These are phyloP conservation scores for Sphinx pinastri DNA, from an alignment of 2,888 invertebrate genomes.

Conservation along the genomic window DNA sequence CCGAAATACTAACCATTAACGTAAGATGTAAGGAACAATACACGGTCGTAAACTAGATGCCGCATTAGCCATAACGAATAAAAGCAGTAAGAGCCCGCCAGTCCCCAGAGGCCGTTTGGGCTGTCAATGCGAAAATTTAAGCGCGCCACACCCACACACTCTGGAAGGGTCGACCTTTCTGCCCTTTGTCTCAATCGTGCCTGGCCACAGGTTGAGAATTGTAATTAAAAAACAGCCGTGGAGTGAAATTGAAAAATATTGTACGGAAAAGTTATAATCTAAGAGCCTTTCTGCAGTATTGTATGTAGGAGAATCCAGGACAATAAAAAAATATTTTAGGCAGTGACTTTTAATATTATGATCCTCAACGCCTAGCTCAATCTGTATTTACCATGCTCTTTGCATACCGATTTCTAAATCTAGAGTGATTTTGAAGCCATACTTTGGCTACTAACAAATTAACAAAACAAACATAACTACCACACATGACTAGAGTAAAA, in stretches of 20 bases:
- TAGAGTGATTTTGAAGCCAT: too few species aligned
- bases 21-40: constrained; percentile 77
- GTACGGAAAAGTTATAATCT: too few species aligned
- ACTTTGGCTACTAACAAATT: too few species aligned
- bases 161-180: constrained; percentile 75
- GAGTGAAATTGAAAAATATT: neutral
- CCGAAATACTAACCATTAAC: constrained; percentile 27
- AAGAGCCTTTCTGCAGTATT: too few species aligned
- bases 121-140: constrained; percentile 84
- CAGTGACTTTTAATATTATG: too few species aligned
- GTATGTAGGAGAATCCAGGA: too few species aligned
- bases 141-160: constrained; percentile 82
- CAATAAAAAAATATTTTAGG: too few species aligned
- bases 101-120: constrained; percentile 81
- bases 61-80: constrained; percentile 83
- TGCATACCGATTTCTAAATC: too few species aligned
- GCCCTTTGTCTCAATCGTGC: constrained; percentile 77
- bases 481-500: neutral
- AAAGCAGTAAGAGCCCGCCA: constrained; percentile 80
- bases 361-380: too few species aligned
- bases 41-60: constrained; percentile 78
- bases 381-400: too few species aligned
- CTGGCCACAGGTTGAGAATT: constrained; percentile 41
- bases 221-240: neutral
- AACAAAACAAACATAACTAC: neutral